Evolutionary conservation across 2,888 invertebrate species (phyloP), one percentile per base, ranked within the genome.

Genomic region (Cryptophagus acutangulus): DNA sequence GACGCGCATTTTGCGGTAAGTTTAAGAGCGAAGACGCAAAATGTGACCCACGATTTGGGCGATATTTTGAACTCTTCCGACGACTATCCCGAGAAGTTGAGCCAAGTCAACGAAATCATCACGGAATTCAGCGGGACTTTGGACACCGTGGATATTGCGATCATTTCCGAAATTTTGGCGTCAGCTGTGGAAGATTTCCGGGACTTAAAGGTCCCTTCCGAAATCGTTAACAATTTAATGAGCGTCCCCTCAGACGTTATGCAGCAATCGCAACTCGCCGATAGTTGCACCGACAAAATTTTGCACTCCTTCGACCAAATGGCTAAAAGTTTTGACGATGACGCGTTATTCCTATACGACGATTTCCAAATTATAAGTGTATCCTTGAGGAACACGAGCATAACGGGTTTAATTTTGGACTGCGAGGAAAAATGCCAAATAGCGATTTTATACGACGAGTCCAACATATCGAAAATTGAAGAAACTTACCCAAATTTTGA

Each of bases 211-310:
- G 17, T 36, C 20, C 14, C 40, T 15, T 17, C 41, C 5, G 17
- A 35, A 17, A 44, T 54, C 3, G 42, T 54, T 14, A 43, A 45
- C 35, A 43, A 46, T 12, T 14, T 57, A 5, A 49, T 54, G 46
- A 42, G 46, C 6, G 33, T 49, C 2, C 43, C 48, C 9, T 31
- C 33, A 35, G 9, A 25, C 3, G 36, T 49, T 13, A 36, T 59
- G 17, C 38, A 38, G 25, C 33, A 46, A 6, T 52, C 57, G 2
- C 59, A 59, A 36, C 24, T 17, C 2, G 30, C 36, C 1, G 53
- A 46, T 13, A 55, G 56, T 17, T 45, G 54, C 18, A 54, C 56
- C 1, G 58, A 62, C 39, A 41, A 43, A 33, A 49, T 61, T 17
- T 40, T 62, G 18, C 28, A 49, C 10, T 43, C 33, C 33, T 41